These are phyloP conservation scores for Apotomis turbidana DNA, from an alignment of 2,888 invertebrate species.

Conservation along the genomic window DNA sequence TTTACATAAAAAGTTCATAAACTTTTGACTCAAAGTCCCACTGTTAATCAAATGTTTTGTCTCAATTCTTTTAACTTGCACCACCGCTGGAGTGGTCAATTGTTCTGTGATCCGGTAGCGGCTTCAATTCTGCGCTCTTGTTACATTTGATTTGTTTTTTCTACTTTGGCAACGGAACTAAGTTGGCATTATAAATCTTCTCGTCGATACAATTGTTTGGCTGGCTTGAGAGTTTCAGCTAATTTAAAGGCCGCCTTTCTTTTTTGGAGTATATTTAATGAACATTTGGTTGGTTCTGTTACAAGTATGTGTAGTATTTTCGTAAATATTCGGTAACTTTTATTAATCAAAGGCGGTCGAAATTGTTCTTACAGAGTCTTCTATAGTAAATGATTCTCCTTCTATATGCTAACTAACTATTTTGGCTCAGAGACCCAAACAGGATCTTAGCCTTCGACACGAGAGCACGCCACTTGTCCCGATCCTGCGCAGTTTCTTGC, in stretches of 20 bases:
- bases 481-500: too few species aligned
- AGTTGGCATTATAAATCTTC: constrained; percentile 39
- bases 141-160: constrained; percentile 42
- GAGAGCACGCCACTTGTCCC: too few species aligned
- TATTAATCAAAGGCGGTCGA: too few species aligned
- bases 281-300: background rate
- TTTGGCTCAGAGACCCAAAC: too few species aligned
- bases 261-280: background rate
- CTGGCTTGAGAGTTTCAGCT: constrained; percentile 22
- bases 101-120: constrained; percentile 54
- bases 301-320: too few species aligned
- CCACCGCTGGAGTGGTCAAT: constrained; percentile 51
- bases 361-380: too few species aligned
- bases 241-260: constrained; percentile 20
- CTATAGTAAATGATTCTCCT: too few species aligned
- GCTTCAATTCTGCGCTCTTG: constrained; percentile 50
- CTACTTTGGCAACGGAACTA: constrained; percentile 40
- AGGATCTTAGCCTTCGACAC: too few species aligned
- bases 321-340: too few species aligned
- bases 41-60: background rate
- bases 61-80: constrained; percentile 4
- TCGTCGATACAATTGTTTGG: constrained; percentile 35
- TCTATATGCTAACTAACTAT: too few species aligned
- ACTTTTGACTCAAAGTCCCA: background rate
- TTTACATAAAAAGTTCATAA: too few species aligned